A percentile compares a stretch with the other conserved stretches of the same genome.
These are phyloP conservation scores for Hybos culiciformis DNA, from an alignment of 2,888 invertebrate species.

Conservation along the genomic window DNA sequence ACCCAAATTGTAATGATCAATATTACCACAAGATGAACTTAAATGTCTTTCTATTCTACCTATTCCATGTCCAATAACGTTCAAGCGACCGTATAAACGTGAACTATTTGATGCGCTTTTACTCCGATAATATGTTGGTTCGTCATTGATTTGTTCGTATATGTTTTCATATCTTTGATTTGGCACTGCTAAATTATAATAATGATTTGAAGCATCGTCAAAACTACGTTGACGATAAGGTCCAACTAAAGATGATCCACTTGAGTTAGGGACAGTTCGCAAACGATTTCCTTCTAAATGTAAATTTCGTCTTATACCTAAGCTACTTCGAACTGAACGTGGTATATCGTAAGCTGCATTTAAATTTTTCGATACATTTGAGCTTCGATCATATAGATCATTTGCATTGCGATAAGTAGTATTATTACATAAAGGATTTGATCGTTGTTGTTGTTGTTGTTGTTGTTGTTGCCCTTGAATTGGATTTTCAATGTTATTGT, in stretches of 20 bases:
- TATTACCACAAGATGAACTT: constrained; percentile 52
- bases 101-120: constrained; percentile 24
- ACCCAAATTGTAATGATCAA: constrained; percentile 37
- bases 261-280: constrained; percentile 16
- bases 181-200: constrained; percentile 28
- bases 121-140: constrained; percentile 36
- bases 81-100: constrained; percentile 39
- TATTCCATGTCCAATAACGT: constrained; percentile 41
- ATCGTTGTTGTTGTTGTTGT: constrained; percentile 14
- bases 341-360: constrained; percentile 34
- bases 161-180: constrained; percentile 37
- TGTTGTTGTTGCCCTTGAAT: constrained; percentile 11
- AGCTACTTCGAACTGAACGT: constrained; percentile 28
- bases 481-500: constrained; percentile 7
- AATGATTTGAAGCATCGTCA: constrained; percentile 35
- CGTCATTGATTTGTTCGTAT: constrained; percentile 42
- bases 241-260: constrained; percentile 9
- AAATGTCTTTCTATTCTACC: constrained; percentile 46
- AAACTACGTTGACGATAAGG: constrained; percentile 31
- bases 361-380: constrained; percentile 20
- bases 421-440: constrained; percentile 22
- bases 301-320: constrained; percentile 32
- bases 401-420: constrained; percentile 32
- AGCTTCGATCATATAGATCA: constrained; percentile 34
- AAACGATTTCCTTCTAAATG: constrained; percentile 25